Conservation (phyloP, 2,113 vertebrate genomes). For the Calyptomena viridis region DNA sequence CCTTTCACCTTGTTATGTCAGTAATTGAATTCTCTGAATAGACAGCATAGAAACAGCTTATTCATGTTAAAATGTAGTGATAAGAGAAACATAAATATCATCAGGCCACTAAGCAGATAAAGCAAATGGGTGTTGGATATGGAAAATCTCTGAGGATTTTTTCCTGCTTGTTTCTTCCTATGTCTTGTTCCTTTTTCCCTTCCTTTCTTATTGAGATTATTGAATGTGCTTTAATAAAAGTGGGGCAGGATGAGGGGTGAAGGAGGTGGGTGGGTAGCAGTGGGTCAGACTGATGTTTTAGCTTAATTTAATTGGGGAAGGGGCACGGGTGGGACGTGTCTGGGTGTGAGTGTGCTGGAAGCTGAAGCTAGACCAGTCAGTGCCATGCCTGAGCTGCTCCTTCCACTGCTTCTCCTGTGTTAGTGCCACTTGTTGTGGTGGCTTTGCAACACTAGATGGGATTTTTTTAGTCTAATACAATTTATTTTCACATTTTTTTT, state of each 20-base stretch:
- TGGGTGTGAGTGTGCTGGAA: not conserved
- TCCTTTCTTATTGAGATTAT: not conserved
- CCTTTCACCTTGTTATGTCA: not conserved
- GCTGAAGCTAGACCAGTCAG: conserved; percentile 52
- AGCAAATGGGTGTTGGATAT: not conserved
- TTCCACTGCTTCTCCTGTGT: not conserved
- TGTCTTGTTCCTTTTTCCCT: not conserved
- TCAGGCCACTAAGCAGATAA: not conserved
- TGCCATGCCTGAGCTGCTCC: not conserved
- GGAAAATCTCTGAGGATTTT: not conserved
- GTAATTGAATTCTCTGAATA: not conserved
- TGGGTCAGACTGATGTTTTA: not conserved
- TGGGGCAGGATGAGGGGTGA: not conserved
- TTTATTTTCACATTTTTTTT: conserved; percentile 19
- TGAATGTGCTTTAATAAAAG: not conserved
- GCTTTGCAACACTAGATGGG: not conserved
- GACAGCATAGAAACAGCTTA: not conserved
- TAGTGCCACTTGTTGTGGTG: not conserved
- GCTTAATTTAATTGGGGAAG: not conserved
- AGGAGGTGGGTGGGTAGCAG: not conserved
- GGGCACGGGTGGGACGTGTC: not conserved
- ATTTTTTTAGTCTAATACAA: not conserved
- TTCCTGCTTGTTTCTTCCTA: not conserved
- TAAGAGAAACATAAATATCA: not conserved
- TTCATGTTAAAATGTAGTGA: not conserved